Base-by-base conservation (phyloP, 2,888 invertebrate species). In the Callyntrura sp. region DNA sequence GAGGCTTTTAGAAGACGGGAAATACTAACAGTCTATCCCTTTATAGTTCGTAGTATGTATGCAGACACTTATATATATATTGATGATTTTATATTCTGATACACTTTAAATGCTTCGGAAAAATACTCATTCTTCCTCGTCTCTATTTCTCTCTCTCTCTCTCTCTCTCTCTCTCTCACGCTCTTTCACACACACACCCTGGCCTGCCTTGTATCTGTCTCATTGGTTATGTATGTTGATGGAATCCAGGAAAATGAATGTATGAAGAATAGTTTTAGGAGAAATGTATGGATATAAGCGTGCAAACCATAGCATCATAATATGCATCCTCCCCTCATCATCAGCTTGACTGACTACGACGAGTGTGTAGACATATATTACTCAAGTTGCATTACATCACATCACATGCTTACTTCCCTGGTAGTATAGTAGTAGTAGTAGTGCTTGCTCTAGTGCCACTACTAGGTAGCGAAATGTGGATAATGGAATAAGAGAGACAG, bases 341-440 rank as follows among this genome's bases (percentile, higher is more conserved):
- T 78, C 78, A 78, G 78, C 78, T 78, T 78, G 78, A 78, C 78
- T 78, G 78, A 78, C 78, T 78, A 78, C 78, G 35, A 78, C 78
- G 78, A 78, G 78, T 78, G 55, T 78, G 78, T 57, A 57, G 62
- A 25, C 23, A 17, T 28, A 60, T 81, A 60, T 5, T 23, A 60
- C 35, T 79, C 81, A 81, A 62, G 60, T 81, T 81, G 62, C 48
- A 45, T 81, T 62, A 23, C 60, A 45, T 62, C 81, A 81, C 81
- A 62, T 81, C 62, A 81, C 62, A 62, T 43, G 62, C 45, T 81
- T 81, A 81, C 23, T 60, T 20, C 81, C 20, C 20, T 81, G 65
- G 25, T 65, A 14, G 43, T 35, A 35, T 2, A 35, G 35, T 6
- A 35, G 35, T 6, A 35, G 35, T 35, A 35, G 35, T 35, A 35